Percentiles rank a stretch among this genome's conserved stretches.
These are phyloP conservation scores for Chanos chanos DNA, from an alignment of 2,797 vertebrate species.

Conservation along the genomic window DNA sequence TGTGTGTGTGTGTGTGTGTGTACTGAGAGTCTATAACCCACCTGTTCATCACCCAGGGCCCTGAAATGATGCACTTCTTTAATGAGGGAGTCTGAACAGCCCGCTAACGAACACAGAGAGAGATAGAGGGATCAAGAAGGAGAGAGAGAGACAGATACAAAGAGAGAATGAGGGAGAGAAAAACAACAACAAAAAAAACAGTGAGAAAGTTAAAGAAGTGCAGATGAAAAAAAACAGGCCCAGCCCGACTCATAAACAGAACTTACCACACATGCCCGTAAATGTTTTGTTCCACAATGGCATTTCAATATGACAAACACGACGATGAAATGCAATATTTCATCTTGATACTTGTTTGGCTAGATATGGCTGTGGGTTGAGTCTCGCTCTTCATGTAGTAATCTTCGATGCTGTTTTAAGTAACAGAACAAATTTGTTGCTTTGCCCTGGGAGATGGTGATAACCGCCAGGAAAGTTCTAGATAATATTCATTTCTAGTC, in stretches of 20 bases:
- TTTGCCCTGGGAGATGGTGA: too few species aligned
- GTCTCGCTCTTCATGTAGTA: too few species aligned
- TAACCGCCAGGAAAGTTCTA: too few species aligned
- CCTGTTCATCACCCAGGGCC: slow-evolving; percentile 85
- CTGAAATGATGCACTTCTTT: slow-evolving; percentile 91
- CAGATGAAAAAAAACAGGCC: neutral
- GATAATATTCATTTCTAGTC: too few species aligned
- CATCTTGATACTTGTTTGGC: too few species aligned
- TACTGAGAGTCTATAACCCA: slow-evolving; percentile 60
- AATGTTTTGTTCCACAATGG: too few species aligned
- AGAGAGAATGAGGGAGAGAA: neutral
- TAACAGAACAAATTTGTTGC: too few species aligned
- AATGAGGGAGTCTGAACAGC: slow-evolving; percentile 84
- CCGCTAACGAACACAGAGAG: slow-evolving; percentile 63
- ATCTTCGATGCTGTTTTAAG: too few species aligned
- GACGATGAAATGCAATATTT: too few species aligned
- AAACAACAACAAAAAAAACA: neutral
- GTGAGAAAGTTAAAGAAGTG: neutral
- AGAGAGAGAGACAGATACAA: neutral
- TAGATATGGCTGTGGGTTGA: too few species aligned
- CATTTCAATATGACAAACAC: neutral
- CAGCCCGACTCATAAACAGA: neutral
- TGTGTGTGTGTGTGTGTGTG: neutral
- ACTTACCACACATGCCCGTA: neutral
- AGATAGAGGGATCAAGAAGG: neutral